Evolutionary conservation across 2,113 vertebrate genomes (phyloP).

Genomic region (Grammomys surdaster): DNA sequence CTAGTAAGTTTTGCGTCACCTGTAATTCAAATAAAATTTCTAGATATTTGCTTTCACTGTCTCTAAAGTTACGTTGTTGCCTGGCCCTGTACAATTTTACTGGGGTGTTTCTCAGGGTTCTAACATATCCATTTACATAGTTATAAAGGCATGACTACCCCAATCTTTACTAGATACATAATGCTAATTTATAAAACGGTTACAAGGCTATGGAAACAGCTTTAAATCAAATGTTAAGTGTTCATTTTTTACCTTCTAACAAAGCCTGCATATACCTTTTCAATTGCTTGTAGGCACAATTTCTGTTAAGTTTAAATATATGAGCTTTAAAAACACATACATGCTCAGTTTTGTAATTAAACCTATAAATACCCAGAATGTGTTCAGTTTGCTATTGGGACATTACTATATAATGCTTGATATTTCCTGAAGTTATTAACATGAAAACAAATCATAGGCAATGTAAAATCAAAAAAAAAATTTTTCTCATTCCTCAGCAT

Average conservation of each 20-base stretch:
- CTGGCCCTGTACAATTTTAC: background rate
- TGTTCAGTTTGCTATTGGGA: constrained; percentile 65
- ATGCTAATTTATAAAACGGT: constrained; percentile 7
- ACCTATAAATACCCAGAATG: constrained; percentile 79
- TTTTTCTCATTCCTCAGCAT: constrained; percentile 37
- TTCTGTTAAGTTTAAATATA: constrained; percentile 83
- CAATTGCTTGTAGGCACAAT: constrained; percentile 85
- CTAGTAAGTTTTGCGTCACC: constrained; percentile 55
- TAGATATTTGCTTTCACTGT: constrained; percentile 44
- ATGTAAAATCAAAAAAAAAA: constrained; percentile 55
- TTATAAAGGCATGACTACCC: background rate
- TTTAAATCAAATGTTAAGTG: constrained; percentile 75
- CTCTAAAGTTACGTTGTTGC: constrained; percentile 55
- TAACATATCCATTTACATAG: constrained; percentile 16
- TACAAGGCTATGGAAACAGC: constrained; percentile 52
- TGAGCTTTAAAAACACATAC: constrained; percentile 82
- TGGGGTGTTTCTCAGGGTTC: constrained; percentile 6
- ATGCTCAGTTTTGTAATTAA: constrained; percentile 72
- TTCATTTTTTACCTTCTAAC: constrained; percentile 75
- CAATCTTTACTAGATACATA: background rate
- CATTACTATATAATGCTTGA: constrained; percentile 50
- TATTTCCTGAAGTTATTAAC: constrained; percentile 44
- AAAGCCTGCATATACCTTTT: constrained; percentile 80
- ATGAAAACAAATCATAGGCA: constrained; percentile 20
- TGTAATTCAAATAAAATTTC: constrained; percentile 55